A percentile compares a stretch with the other conserved stretches of the same genome.
phyloP scores from a whole-genome alignment of 2,797 vertebrate species.

The Ispidina lecontei region DNA sequence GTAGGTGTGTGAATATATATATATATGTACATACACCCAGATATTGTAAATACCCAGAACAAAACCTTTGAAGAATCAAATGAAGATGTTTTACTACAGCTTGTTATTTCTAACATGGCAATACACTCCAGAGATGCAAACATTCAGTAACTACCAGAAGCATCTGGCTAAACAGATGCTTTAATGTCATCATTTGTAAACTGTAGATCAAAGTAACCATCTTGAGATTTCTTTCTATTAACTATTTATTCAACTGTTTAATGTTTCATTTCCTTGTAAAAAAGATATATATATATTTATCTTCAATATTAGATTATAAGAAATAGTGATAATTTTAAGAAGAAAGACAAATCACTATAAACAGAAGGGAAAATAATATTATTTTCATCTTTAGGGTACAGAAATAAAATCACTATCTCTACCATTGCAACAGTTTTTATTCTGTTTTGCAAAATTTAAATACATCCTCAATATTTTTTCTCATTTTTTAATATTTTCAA shows the following conservation, averaged over 20 bases:
- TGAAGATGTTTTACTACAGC: not conserved
- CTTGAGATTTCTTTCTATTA: not conserved
- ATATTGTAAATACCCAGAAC: not conserved
- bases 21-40: no score
- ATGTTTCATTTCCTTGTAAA: not conserved
- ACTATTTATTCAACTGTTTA: not conserved
- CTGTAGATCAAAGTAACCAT: not conserved
- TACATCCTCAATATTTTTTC: not conserved
- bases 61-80: not conserved
- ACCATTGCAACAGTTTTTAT: not conserved
- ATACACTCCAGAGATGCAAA: not conserved
- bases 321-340: not conserved
- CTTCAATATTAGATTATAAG: not conserved
- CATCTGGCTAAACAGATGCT: slow-evolving; percentile 39
- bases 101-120: not conserved
- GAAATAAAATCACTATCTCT: not conserved
- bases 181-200: not conserved
- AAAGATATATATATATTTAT: not conserved
- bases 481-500: no score
- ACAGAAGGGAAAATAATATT: not conserved
- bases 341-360: not conserved
- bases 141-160: not conserved
- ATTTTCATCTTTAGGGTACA: not conserved
- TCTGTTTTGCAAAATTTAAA: not conserved
- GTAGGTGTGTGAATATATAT: rapidly evolving